Evolutionary conservation across 2,113 vertebrate species (phyloP), one percentile per base, ranked within the genome.

Genomic region (Siphamia tubifer): DNA sequence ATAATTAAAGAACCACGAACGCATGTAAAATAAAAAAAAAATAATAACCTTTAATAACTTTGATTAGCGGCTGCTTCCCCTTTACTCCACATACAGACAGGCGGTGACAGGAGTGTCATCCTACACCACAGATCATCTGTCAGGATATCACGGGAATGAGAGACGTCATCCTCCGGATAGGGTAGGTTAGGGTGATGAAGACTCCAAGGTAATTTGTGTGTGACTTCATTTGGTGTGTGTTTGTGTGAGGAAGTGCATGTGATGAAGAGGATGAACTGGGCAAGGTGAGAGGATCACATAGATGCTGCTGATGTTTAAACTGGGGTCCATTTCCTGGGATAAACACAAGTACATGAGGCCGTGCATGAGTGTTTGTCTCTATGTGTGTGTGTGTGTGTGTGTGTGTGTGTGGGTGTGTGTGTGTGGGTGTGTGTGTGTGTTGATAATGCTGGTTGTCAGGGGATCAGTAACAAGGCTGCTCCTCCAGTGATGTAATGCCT

Each of bases 401-500:
- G 81, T 89, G 84, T 87, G n/a, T 64, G 61, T 47, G 67, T 69
- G 64, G 68, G 57, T 51, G 34, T 65, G 55, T n/a, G n/a, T n/a
- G n/a, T 64, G 61, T 47, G 67, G 66, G 64, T 68, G 57, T 51
- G 34, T 65, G 55, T 65, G 64, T 81, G 81, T 89, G 84, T 87
- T 88, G 87, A 87, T 70, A 63, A 76, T 49, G 34, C 76, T 81
- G 81, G 88, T 90, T 89, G 90, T 89, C 84, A 90, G 77, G 89
- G 87, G 87, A 90, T 91, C 79, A 85, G 84, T 90, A 88, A 88
- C 87, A 87, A 68, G 80, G 80, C 81, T 90, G 87, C 83, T 88
- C 85, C 87, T 84, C 68, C 82, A 89, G 82, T 91, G 91, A 91
- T 84, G 91, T 89, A 87, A 92, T 89, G 84, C 85, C 69, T 84